phyloP scores from a whole-genome alignment of 2,797 vertebrate genomes.

The Clarias fuscus region DNA sequence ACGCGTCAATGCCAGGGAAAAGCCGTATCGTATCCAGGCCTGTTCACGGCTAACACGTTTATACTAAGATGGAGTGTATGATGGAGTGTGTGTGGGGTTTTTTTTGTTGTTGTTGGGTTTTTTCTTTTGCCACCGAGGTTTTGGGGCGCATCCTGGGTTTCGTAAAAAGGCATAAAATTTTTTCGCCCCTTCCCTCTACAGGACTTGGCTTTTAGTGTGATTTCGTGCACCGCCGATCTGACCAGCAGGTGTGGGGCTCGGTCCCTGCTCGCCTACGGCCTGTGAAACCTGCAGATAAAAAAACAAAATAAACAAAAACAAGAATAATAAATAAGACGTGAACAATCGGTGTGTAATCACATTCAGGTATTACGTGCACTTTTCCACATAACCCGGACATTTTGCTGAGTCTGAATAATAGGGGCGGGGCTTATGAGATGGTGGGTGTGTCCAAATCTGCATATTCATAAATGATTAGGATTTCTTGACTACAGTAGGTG shows the following conservation, averaged over 20 bases:
- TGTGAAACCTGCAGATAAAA: conserved; percentile 85
- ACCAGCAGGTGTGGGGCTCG: conserved; percentile 76
- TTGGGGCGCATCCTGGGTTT: conserved; percentile 64
- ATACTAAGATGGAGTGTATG: background rate
- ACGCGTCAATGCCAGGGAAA: background rate
- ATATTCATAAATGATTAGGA: background rate
- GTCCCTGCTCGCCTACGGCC: conserved; percentile 88
- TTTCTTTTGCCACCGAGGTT: conserved; percentile 33
- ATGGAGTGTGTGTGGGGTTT: background rate
- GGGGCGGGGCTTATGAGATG: background rate
- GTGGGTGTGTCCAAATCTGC: background rate
- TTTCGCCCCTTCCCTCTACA: conserved; percentile 60
- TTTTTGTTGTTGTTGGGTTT: background rate
- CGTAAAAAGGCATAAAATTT: conserved; percentile 81
- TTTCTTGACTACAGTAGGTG: background rate
- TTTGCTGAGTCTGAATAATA: background rate
- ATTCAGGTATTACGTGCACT: background rate
- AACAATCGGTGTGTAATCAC: background rate
- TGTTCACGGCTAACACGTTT: background rate
- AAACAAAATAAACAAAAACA: background rate
- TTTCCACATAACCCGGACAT: background rate
- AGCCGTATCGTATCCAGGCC: background rate
- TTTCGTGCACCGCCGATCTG: conserved; percentile 83
- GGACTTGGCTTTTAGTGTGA: conserved; percentile 83
- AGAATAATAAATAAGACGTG: background rate